These are phyloP conservation scores for Nothocercus nigrocapillus DNA, from an alignment of 2,113 vertebrate genomes.

Conservation along the genomic window DNA sequence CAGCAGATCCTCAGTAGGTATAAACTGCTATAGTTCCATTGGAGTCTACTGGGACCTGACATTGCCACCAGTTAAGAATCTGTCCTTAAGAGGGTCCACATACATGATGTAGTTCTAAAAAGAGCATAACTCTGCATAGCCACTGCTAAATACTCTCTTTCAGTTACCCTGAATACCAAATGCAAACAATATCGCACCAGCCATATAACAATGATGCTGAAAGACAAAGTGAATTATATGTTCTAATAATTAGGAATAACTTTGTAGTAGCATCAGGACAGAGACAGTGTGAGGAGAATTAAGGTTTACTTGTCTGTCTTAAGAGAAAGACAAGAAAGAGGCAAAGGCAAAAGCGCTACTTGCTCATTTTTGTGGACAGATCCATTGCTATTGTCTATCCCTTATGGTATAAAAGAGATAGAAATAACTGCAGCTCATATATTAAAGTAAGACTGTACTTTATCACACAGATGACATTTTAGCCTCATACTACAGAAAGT, in stretches of 20 bases:
- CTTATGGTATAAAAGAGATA: not conserved
- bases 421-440: not conserved
- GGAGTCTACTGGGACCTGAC: not conserved
- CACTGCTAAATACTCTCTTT: not conserved
- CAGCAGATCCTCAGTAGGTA: not conserved
- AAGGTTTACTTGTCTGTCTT: not conserved
- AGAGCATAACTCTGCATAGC: rapidly evolving
- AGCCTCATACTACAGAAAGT: not conserved
- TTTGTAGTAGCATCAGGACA: not conserved
- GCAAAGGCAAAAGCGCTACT: not conserved
- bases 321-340: not conserved
- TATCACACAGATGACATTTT: not conserved
- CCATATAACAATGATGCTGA: slow-evolving; percentile 25
- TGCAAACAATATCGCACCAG: not conserved
- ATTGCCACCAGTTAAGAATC: not conserved
- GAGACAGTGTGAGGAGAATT: not conserved
- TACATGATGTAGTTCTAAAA: not conserved
- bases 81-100: not conserved
- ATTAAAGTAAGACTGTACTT: not conserved
- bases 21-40: not conserved
- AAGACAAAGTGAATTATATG: slow-evolving; percentile 33
- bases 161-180: slow-evolving; percentile 8
- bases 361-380: not conserved
- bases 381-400: not conserved
- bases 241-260: slow-evolving; percentile 42